Evolutionary conservation across 2,113 vertebrate species (phyloP).

Genomic region (Embiotoca jacksoni): DNA sequence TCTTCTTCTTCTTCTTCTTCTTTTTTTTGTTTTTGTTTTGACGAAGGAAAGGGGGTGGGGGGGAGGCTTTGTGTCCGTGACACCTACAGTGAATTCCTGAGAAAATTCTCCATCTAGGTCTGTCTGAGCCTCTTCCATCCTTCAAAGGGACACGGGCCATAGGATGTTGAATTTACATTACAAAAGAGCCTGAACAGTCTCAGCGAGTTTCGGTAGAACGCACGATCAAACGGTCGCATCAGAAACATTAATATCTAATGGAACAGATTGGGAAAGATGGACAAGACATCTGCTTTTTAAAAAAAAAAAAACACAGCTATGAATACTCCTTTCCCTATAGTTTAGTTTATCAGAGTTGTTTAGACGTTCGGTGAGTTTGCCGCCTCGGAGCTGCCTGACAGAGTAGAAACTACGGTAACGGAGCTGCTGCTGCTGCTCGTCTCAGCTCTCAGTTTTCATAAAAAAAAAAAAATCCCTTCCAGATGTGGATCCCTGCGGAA

Average conservation of each 20-base stretch:
- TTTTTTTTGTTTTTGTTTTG: constrained; percentile 15
- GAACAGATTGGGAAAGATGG: constrained; percentile 32
- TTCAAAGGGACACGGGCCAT: constrained; percentile 67
- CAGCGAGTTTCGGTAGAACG: constrained; percentile 42
- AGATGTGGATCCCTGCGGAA: constrained; percentile 72
- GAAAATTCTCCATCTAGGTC: constrained; percentile 63
- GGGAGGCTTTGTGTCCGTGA: constrained; percentile 61
- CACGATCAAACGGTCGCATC: constrained; percentile 58
- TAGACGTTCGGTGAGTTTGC: constrained; percentile 33
- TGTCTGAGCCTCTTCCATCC: constrained; percentile 60
- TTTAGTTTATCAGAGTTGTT: constrained; percentile 30
- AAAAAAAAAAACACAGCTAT: constrained; percentile 11
- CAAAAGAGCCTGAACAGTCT: constrained; percentile 63
- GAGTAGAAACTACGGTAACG: constrained; percentile 33
- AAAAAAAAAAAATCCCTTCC: constrained; percentile 64
- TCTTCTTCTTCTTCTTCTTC: constrained; percentile 12
- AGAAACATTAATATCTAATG: constrained; percentile 18
- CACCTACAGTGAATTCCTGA: constrained; percentile 70
- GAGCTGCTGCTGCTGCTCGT: constrained; percentile 39
- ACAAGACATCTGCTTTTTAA: constrained; percentile 30
- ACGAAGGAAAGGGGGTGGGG: constrained; percentile 47
- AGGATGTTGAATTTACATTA: constrained; percentile 71
- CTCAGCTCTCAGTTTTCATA: constrained; percentile 50
- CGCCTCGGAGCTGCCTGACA: constrained; percentile 53
- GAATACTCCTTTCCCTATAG: constrained; percentile 8